These are phyloP conservation scores for Agrochola lota DNA, from an alignment of 2,888 invertebrate genomes.

Conservation along the genomic window DNA sequence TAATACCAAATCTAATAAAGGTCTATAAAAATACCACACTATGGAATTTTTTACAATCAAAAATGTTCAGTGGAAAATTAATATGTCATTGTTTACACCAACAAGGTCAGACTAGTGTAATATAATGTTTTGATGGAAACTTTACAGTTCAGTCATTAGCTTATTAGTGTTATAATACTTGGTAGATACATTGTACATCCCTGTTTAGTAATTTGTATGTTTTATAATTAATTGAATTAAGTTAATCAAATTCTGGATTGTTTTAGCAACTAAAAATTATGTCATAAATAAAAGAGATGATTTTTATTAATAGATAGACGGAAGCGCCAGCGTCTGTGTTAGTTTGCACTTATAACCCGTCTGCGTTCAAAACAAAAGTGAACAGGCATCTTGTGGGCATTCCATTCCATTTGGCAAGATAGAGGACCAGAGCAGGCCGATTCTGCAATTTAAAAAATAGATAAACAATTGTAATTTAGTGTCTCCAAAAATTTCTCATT, in stretches of 20 bases:
- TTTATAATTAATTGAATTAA: neutral
- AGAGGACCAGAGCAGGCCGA: too few relatives aligned
- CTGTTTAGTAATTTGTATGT: too few relatives aligned
- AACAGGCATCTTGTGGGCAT: too few relatives aligned
- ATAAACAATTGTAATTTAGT: neutral
- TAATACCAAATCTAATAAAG: neutral
- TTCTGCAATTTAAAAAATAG: neutral
- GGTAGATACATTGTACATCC: neutral
- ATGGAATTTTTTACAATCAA: slow-evolving; percentile 18
- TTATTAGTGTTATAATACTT: slow-evolving; percentile 14
- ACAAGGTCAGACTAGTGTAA: slow-evolving; percentile 55
- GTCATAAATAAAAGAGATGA: too few relatives aligned
- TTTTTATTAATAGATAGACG: too few relatives aligned
- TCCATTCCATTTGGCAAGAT: too few relatives aligned
- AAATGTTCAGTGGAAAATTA: slow-evolving; percentile 52
- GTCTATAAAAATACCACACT: neutral
- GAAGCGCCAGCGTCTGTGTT: too few relatives aligned
- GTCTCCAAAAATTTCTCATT: neutral
- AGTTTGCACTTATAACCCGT: too few relatives aligned
- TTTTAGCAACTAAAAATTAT: too few relatives aligned
- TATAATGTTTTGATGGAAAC: slow-evolving; percentile 52
- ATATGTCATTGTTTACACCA: slow-evolving; percentile 49
- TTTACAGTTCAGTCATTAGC: slow-evolving; percentile 36
- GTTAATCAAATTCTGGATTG: neutral
- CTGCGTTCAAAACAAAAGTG: too few relatives aligned